Base-by-base conservation (phyloP, 2,888 invertebrate species). In the Pollenia angustigena region DNA sequence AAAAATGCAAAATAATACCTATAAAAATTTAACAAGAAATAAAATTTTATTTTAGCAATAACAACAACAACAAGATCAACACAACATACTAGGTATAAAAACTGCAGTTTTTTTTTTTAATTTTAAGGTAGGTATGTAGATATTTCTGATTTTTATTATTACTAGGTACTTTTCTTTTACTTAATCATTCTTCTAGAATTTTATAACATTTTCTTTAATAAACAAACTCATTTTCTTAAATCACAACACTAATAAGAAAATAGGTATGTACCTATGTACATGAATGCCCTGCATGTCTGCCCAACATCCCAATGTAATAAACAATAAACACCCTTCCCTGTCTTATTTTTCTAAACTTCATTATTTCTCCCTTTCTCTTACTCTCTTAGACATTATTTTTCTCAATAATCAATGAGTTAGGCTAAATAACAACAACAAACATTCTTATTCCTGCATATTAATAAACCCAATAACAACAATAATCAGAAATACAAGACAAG, bases 281-380 rank as follows among this genome's bases (percentile, higher is more conserved):
- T 8, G 23, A n/a, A 10, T 69, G 68, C 75, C 68, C 68, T 42
- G 58, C 50, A 54, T 58, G 66, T 56, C 69, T 42, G 42, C 54
- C 54, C 78, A 64, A 58, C 54, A 56, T 40, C 12, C 64, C 85
- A 85, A 85, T 81, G 85, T 81, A 80, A 75, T 60, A 69, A 75
- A 74, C 74, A 64, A 78, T 58, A 72, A 64, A 81, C 66, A 72
- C 72, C 71, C 71, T 54, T 76, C 72, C 71, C 71, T 54, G 14
- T 56, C 7, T 74, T 48, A 8, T n/a, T n/a, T 62, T 64, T 6
- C 7, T 12, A 1, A 58, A 69, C 58, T 58, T n/a, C 69, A 32
- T 58, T 68, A 10, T 16, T 42, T 14, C 18, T 42, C 40, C 14
- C 48, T 48, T 16, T 23, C 66, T 56, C 60, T 42, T 23, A 50